Evolutionary conservation across 1,140 invertebrate species (phyloP).

Genomic region (Drosophila pachea): DNA sequence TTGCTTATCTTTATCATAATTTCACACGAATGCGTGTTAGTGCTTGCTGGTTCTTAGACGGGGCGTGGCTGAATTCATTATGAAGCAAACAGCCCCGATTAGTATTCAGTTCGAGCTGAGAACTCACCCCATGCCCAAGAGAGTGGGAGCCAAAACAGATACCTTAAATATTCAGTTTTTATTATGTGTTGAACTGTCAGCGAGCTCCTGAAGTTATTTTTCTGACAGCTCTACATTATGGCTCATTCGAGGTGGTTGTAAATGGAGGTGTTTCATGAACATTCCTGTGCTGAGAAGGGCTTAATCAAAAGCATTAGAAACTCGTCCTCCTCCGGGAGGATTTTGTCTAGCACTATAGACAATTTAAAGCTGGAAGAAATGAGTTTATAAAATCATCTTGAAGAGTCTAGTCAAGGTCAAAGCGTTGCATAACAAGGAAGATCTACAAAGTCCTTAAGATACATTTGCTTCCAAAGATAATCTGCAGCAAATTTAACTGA

Average conservation of each 20-base stretch:
- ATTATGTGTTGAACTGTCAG: slow-evolving; percentile 7
- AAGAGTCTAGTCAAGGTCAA: too few relatives aligned
- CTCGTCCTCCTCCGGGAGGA: too few relatives aligned
- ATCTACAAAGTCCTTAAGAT: too few relatives aligned
- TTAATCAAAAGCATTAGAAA: too few relatives aligned
- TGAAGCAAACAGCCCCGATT: neutral
- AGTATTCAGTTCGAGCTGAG: slow-evolving; percentile 8
- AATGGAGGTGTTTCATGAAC: too few relatives aligned
- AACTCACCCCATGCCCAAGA: neutral
- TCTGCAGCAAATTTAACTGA: too few relatives aligned
- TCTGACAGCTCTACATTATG: neutral
- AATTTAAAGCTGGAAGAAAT: too few relatives aligned
- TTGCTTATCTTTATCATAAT: slow-evolving; percentile 5
- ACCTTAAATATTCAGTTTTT: neutral
- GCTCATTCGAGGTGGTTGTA: neutral
- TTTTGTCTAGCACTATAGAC: too few relatives aligned
- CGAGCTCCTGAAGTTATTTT: neutral
- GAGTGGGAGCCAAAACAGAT: neutral
- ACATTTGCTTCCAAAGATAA: too few relatives aligned
- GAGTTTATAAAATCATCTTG: too few relatives aligned
- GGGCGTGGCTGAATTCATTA: slow-evolving; percentile 6
- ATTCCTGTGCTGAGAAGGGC: too few relatives aligned
- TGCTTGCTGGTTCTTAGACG: neutral
- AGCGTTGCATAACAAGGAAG: too few relatives aligned
- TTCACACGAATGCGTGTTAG: slow-evolving; percentile 13